These are phyloP conservation scores for Nyctibius bracteatus DNA, from an alignment of 2,113 vertebrate genomes.

Conservation along the genomic window DNA sequence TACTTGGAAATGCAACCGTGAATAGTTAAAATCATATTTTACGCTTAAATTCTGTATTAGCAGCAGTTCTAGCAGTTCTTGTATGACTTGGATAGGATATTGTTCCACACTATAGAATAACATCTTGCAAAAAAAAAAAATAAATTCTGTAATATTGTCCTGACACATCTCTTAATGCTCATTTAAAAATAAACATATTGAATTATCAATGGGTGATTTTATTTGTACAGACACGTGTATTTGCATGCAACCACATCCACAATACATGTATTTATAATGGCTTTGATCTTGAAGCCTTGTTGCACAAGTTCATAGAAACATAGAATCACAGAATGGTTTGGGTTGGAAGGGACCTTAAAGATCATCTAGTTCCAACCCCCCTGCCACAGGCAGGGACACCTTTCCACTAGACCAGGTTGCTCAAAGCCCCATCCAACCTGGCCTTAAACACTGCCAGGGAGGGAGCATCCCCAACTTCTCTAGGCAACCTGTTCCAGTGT, in stretches of 20 bases:
- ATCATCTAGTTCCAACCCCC: no score
- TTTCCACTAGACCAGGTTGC: no score
- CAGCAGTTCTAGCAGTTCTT: background rate
- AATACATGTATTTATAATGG: background rate
- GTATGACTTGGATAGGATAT: background rate
- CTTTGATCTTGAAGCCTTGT: background rate
- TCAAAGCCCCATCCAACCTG: no score
- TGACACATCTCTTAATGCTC: background rate
- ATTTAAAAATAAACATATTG: background rate
- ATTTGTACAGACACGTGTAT: background rate
- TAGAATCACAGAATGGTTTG: no score
- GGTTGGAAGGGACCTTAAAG: no score
- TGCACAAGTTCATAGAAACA: no score
- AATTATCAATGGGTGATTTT: background rate
- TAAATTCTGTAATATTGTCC: background rate
- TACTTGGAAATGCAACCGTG: background rate
- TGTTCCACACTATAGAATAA: background rate
- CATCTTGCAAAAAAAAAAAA: background rate
- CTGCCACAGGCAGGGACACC: no score
- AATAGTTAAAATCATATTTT: background rate
- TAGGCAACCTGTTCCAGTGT: no score
- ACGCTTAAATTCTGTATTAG: background rate
- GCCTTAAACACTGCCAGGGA: no score
- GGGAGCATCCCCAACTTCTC: no score
- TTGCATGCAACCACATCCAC: background rate